Conservation (phyloP, 1,140 invertebrate genomes). For the Drosophila erecta region DNA sequence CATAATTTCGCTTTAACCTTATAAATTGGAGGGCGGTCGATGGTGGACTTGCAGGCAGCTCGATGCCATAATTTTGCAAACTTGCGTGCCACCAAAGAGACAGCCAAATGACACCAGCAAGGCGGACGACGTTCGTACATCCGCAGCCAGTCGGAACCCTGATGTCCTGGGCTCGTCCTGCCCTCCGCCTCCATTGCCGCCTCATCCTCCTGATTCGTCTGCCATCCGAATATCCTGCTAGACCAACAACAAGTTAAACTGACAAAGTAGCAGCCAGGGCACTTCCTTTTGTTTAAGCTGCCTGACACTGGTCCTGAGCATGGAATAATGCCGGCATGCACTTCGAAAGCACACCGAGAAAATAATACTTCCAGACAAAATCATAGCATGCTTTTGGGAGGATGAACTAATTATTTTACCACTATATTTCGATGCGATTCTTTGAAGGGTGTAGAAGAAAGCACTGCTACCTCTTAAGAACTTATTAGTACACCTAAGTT, state of each 20-base stretch:
- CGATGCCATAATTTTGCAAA: constrained; percentile 79
- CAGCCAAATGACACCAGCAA: constrained; percentile 66
- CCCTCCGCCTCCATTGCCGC: neutral
- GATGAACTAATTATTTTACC: no score
- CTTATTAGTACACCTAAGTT: no score
- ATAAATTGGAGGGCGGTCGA: constrained; percentile 67
- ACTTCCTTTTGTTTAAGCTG: constrained; percentile 81
- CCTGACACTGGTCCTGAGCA: constrained; percentile 63
- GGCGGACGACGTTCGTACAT: constrained; percentile 59
- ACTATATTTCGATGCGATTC: no score
- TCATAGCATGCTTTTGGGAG: no score
- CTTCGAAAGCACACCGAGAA: constrained; percentile 11
- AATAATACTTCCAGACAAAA: neutral
- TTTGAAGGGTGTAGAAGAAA: no score
- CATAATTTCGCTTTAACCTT: constrained; percentile 77
- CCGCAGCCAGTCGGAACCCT: constrained; percentile 62
- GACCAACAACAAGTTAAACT: constrained; percentile 64
- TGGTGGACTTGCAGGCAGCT: constrained; percentile 30
- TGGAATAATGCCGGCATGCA: constrained; percentile 59
- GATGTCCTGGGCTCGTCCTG: constrained; percentile 11
- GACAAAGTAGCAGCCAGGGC: constrained; percentile 79
- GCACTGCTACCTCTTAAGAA: no score
- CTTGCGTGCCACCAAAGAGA: constrained; percentile 75
- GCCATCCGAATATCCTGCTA: constrained; percentile 4
- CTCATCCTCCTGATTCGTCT: neutral